Percentiles rank a stretch among this genome's conserved stretches.
phyloP scores from a whole-genome alignment of 2,888 invertebrate species.

The Xylota sylvarum region DNA sequence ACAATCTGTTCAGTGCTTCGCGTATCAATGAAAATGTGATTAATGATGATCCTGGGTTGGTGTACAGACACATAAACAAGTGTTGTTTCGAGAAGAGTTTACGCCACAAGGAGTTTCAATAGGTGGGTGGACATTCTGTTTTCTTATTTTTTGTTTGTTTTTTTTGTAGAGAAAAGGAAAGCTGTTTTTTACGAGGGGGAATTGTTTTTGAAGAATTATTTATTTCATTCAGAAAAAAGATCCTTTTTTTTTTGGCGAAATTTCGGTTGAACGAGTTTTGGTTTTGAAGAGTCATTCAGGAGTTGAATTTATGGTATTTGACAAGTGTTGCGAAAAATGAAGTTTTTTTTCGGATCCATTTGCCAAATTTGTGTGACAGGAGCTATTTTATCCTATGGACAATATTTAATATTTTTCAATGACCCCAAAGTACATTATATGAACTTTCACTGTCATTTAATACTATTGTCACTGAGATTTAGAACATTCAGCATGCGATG shows the following conservation, averaged over 20 bases:
- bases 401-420: too few species aligned
- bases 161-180: too few species aligned
- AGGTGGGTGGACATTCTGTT: conserved; percentile 52
- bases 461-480: too few species aligned
- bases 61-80: conserved; percentile 57
- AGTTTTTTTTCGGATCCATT: background rate
- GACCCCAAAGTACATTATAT: too few species aligned
- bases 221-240: background rate
- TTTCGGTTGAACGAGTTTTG: conserved; percentile 16
- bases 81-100: conserved; percentile 3
- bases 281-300: conserved; percentile 5
- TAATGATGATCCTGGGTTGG: conserved; percentile 55
- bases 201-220: conserved; percentile 60
- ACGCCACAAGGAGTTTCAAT: conserved; percentile 1
- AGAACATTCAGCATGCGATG: too few species aligned
- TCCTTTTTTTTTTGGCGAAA: background rate
- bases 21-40: conserved; percentile 69
- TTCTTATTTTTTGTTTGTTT: conserved; percentile 2
- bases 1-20: conserved; percentile 39
- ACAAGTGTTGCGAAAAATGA: conserved; percentile 29
- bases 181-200: conserved; percentile 4
- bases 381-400: too few species aligned
- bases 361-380: conserved; percentile 14
- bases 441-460: too few species aligned
- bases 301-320: conserved; percentile 1